Base-by-base conservation (phyloP, 1,140 invertebrate genomes). In the Akabosia matsudoensis region DNA sequence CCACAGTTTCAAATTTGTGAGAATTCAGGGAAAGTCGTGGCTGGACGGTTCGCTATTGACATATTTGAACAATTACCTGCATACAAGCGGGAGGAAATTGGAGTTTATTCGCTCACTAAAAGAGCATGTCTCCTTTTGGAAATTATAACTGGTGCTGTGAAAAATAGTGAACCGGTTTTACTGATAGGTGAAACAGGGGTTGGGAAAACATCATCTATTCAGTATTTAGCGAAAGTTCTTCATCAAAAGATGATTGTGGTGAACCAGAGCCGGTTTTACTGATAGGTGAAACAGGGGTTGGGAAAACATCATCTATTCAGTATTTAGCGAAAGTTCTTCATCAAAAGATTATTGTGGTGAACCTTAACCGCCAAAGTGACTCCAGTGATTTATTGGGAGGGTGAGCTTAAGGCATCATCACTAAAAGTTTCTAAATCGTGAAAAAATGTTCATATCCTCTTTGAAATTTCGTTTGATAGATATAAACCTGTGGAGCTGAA, bases 361-460 rank as follows among this genome's bases (percentile, higher is more conserved):
- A 99, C 85, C 94, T 99, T 92, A 99, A 98, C 84, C 97, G 99
- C 84, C 97, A 99, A 85, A 98, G 94, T 81, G 97, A 99, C 86
- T 95, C 93, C 70, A 90, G 93, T 1, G 97, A 99, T 88, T 87
- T 99, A 14, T 86, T 99, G 0, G 98, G 97, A 81, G 97, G 97
- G 85, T 90, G 83, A 83, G 83, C 18, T 10, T 70, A 26, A 56
- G 54, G 24, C 22, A 56, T 16, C 54, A 24, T 56, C 61, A 75
- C 70, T 34, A 16, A 26, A 74, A 16, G 22, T 4, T 4, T 74
- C 28, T 67, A 67, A 24, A 67, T 7, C 24, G 61, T 67, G n/a
- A 67, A 24, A 24, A 10, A 45, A 45, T 45, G 7, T 45, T 18
- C 61, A 7, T 34, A 72, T 77, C 45, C n/a, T 73, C 30, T n/a